A percentile compares a stretch with the other conserved stretches of the same genome.
phyloP scores from a whole-genome alignment of 1,140 invertebrate species.

The Drosophila gunungcola region DNA sequence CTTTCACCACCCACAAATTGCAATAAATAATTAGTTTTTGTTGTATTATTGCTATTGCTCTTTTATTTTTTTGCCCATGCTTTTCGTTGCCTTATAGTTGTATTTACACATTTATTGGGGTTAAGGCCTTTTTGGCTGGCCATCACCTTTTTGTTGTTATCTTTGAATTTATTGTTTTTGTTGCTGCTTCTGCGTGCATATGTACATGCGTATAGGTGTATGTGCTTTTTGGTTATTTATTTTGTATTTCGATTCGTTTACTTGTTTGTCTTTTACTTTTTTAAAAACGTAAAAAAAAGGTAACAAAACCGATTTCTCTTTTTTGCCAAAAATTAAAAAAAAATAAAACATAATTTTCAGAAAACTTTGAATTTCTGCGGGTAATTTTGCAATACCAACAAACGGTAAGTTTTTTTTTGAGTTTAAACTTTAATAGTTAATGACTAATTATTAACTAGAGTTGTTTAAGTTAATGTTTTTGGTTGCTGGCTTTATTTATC shows the following conservation, averaged over 20 bases:
- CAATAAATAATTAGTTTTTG: neutral
- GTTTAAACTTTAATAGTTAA: too few species aligned
- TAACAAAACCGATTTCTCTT: constrained; percentile 49
- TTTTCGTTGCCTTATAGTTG: constrained; percentile 47
- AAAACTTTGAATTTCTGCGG: neutral
- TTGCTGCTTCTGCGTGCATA: neutral
- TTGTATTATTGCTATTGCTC: neutral
- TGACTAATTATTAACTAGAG: neutral
- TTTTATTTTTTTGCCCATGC: constrained; percentile 13
- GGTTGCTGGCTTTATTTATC: neutral
- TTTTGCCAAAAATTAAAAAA: constrained; percentile 4
- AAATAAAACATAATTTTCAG: neutral
- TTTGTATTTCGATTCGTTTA: constrained; percentile 18
- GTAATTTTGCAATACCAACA: neutral
- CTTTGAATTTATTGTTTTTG: constrained; percentile 30
- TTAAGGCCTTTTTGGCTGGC: constrained; percentile 68
- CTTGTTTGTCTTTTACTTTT: constrained; percentile 36
- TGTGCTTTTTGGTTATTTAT: neutral
- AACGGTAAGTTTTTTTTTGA: constrained; percentile 5
- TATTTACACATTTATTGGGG: constrained; percentile 74
- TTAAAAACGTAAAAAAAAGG: constrained; percentile 46
- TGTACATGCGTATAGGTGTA: constrained; percentile 42
- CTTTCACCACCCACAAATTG: constrained; percentile 1
- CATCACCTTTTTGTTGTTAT: constrained; percentile 30
- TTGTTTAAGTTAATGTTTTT: neutral